Evolutionary conservation across 2,113 vertebrate genomes (phyloP).

Genomic region (Cricetomys ansorgei): DNA sequence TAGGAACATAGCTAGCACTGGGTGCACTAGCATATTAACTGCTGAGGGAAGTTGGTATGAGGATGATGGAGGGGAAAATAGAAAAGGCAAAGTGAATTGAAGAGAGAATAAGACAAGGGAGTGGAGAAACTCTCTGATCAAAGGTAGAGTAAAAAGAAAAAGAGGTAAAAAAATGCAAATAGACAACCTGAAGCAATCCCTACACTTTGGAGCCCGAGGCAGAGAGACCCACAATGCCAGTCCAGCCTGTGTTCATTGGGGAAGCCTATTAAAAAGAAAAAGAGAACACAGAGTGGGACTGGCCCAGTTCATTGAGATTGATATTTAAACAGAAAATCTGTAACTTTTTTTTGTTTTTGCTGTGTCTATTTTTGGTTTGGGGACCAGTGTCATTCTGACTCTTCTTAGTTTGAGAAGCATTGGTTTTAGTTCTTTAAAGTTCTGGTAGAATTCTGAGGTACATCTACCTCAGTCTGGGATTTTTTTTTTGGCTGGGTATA

Average conservation of each 20-base stretch:
- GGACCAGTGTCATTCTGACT: background rate
- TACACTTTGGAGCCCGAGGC: background rate
- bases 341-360: background rate
- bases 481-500: background rate
- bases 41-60: background rate
- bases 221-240: background rate
- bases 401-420: background rate
- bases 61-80: background rate
- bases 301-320: background rate
- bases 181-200: background rate
- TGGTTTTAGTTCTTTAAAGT: background rate
- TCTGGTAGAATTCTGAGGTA: background rate
- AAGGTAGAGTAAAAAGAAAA: background rate
- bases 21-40: background rate
- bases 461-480: background rate
- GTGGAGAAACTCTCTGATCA: no score
- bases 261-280: background rate
- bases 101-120: background rate
- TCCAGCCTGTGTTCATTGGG: background rate
- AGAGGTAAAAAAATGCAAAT: background rate
- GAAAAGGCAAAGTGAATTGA: no score
- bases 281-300: background rate
- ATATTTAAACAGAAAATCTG: background rate
- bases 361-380: background rate
- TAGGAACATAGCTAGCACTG: no score